phyloP scores from a whole-genome alignment of 2,888 invertebrate genomes.

The Clunio marinus region DNA sequence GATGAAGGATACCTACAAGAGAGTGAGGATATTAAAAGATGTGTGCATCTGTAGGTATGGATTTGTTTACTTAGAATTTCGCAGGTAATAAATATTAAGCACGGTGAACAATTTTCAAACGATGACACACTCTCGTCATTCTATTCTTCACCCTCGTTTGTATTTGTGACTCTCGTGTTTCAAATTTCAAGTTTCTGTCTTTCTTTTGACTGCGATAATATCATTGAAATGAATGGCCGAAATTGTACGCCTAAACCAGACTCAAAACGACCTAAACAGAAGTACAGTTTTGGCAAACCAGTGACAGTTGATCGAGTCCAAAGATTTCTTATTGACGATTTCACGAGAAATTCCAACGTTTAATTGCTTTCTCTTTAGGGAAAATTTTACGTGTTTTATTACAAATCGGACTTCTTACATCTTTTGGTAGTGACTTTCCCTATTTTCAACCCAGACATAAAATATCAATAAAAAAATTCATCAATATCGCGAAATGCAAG shows the following conservation, averaged over 20 bases:
- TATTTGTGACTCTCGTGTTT: not conserved
- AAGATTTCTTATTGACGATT: not conserved
- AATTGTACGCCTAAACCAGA: no score
- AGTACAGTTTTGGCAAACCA: slow-evolving; percentile 11
- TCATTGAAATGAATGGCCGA: not conserved
- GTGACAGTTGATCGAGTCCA: not conserved
- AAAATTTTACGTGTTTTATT: slow-evolving; percentile 27
- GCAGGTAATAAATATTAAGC: slow-evolving; percentile 37
- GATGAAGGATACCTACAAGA: no score
- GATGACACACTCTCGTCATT: slow-evolving; percentile 6
- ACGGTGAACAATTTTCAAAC: slow-evolving; percentile 1
- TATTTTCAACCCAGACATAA: not conserved
- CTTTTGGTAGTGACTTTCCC: not conserved
- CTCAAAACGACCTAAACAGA: no score
- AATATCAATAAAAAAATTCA: not conserved
- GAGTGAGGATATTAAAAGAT: not conserved
- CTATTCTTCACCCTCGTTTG: slow-evolving; percentile 13
- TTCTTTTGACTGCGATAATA: slow-evolving; percentile 14
- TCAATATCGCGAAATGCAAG: not conserved
- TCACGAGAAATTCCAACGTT: not conserved
- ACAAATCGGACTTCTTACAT: not conserved
- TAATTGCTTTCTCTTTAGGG: not conserved
- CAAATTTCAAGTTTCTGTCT: no score
- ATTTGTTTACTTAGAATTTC: slow-evolving; percentile 39
- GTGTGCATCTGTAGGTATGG: slow-evolving; percentile 1